phyloP scores from a whole-genome alignment of 1,140 invertebrate species.

The Palaemon carinicauda region DNA sequence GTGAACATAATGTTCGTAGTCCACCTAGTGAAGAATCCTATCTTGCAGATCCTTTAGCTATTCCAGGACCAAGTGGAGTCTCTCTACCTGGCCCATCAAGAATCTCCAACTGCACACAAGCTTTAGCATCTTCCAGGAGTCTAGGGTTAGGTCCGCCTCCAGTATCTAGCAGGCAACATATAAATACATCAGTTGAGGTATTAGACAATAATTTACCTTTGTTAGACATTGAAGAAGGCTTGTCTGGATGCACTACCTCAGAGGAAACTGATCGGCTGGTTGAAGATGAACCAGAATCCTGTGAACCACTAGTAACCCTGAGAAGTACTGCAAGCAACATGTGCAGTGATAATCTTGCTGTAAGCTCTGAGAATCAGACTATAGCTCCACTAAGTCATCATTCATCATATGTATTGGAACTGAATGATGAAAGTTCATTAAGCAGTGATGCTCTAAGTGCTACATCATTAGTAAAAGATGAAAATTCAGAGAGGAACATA shows the following conservation, averaged over 20 bases:
- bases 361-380: slow-evolving; percentile 2
- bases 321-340: background rate
- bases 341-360: background rate
- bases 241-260: slow-evolving; percentile 23
- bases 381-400: slow-evolving; percentile 2
- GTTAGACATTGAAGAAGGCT: slow-evolving; percentile 12
- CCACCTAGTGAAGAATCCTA: slow-evolving; percentile 9
- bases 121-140: background rate
- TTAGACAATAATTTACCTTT: slow-evolving; percentile 33
- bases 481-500: background rate
- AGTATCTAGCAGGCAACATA: slow-evolving; percentile 7
- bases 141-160: slow-evolving; percentile 3
- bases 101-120: background rate
- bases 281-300: background rate
- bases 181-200: slow-evolving; percentile 11
- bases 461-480: slow-evolving; percentile 5
- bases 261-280: background rate
- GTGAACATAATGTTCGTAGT: background rate
- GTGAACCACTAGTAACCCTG: background rate
- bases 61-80: slow-evolving; percentile 23
- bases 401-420: slow-evolving; percentile 13
- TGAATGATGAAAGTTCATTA: slow-evolving; percentile 32
- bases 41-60: slow-evolving; percentile 29
- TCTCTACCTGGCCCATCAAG: background rate
- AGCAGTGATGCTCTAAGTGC: slow-evolving; percentile 33